These are phyloP conservation scores for Solea solea DNA, from an alignment of 2,113 vertebrate genomes.

Conservation along the genomic window DNA sequence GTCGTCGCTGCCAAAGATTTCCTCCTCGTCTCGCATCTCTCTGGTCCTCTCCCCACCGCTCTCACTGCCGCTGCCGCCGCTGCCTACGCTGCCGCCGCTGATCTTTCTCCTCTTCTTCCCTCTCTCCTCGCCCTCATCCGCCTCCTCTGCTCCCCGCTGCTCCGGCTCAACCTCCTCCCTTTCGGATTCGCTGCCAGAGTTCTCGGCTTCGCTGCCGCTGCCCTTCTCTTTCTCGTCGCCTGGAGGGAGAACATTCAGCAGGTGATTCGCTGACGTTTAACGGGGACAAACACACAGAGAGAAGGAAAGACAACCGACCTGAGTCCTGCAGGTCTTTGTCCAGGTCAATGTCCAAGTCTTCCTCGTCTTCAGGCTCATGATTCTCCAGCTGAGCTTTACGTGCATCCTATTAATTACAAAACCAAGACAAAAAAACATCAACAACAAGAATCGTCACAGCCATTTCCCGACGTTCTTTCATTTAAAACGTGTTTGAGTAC, in stretches of 20 bases:
- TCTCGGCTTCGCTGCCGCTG: constrained; percentile 86
- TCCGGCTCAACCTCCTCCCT: constrained; percentile 75
- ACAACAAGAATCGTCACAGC: neutral
- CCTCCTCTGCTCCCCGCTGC: constrained; percentile 60
- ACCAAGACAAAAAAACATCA: neutral
- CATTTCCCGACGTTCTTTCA: no score
- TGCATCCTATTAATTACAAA: constrained; percentile 82
- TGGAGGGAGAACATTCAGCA: constrained; percentile 32
- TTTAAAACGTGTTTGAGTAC: no score
- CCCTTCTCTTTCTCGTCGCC: constrained; percentile 90
- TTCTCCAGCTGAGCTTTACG: constrained; percentile 94
- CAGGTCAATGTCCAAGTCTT: constrained; percentile 87
- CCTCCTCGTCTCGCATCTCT: constrained; percentile 89
- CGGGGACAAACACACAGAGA: neutral
- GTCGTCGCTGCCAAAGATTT: constrained; percentile 93
- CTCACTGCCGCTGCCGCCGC: constrained; percentile 81
- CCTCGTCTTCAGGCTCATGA: constrained; percentile 94
- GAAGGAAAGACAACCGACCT: constrained; percentile 73
- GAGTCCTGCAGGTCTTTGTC: constrained; percentile 86
- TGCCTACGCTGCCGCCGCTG: constrained; percentile 82
- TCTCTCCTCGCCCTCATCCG: constrained; percentile 64
- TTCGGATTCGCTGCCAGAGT: constrained; percentile 84
- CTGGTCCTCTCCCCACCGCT: constrained; percentile 81
- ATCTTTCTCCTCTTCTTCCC: constrained; percentile 72
- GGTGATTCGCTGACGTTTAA: neutral